A percentile compares a stretch with the other conserved stretches of the same genome.
Conservation (phyloP, 2,888 invertebrate genomes). For the Drosophila helvetica region DNA sequence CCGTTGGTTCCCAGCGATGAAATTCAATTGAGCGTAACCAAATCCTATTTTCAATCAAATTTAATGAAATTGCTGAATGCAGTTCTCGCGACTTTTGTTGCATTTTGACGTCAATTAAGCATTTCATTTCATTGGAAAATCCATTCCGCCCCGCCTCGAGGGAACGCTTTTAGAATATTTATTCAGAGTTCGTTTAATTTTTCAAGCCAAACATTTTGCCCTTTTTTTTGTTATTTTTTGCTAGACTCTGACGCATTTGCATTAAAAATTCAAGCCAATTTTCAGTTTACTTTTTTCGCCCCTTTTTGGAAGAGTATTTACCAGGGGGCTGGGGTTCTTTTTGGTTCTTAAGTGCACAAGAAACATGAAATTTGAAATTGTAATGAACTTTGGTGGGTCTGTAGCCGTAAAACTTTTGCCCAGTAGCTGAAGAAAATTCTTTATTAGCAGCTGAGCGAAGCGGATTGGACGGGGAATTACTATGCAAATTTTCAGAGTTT, state of each 20-base stretch:
- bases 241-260: constrained; percentile 51
- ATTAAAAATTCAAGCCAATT: constrained; percentile 68
- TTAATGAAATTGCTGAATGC: constrained; percentile 46
- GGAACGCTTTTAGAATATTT: constrained; percentile 34
- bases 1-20: constrained; percentile 8
- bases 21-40: constrained; percentile 34
- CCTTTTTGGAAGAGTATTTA: constrained; percentile 52
- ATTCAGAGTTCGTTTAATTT: constrained; percentile 23
- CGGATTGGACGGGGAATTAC: constrained; percentile 2
- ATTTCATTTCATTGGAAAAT: constrained; percentile 26
- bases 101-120: constrained; percentile 52
- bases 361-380: constrained; percentile 71
- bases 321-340: constrained; percentile 22
- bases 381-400: constrained; percentile 58
- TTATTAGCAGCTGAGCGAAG: constrained; percentile 48
- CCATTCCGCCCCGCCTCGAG: constrained; percentile 5
- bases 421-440: constrained; percentile 54
- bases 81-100: constrained; percentile 50
- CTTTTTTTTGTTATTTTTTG: constrained; percentile 6
- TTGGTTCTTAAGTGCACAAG: constrained; percentile 50
- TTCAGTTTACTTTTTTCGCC: constrained; percentile 18
- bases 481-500: constrained; percentile 10
- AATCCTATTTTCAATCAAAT: constrained; percentile 50
- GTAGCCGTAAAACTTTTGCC: constrained; percentile 26
- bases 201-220: constrained; percentile 23